Percentiles rank a stretch among this genome's conserved stretches.
Conservation (phyloP, 64 coral and sea anemone genomes). For the Dendronephthya gigantea region DNA sequence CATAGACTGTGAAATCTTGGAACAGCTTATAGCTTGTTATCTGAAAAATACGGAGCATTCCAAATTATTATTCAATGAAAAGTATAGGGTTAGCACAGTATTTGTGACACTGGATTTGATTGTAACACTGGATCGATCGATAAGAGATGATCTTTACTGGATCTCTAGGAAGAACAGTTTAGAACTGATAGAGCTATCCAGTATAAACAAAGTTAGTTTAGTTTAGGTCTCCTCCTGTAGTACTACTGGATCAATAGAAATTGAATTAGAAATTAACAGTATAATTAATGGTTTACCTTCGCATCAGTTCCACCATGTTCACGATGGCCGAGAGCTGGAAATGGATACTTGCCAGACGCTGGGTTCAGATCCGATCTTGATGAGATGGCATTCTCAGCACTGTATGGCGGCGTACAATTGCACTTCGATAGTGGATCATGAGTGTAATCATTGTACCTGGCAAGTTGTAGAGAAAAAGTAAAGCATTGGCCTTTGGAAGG, state of each 20-base stretch:
- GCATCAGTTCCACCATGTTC: constrained; percentile 73
- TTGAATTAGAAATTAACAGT: too few species aligned
- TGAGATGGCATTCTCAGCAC: constrained; percentile 87
- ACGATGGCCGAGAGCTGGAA: constrained; percentile 58
- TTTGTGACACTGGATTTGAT: too few species aligned
- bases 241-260: too few species aligned
- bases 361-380: constrained; percentile 77
- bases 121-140: too few species aligned
- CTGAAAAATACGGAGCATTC: constrained; percentile 22
- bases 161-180: too few species aligned
- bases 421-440: constrained; percentile 68
- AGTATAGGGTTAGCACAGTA: not conserved
- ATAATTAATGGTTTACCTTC: constrained; percentile 50
- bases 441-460: constrained; percentile 82
- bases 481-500: too few species aligned
- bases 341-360: constrained; percentile 63
- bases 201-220: too few species aligned
- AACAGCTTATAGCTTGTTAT: constrained; percentile 66
- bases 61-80: not conserved
- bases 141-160: too few species aligned
- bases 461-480: not conserved
- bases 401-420: constrained; percentile 91
- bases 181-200: too few species aligned
- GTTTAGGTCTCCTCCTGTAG: too few species aligned
- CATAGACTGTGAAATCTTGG: constrained; percentile 52